Percentiles rank a stretch among this genome's conserved stretches.
Conservation (phyloP, 2,113 vertebrate species). For the human (Homo sapiens) region DNA sequence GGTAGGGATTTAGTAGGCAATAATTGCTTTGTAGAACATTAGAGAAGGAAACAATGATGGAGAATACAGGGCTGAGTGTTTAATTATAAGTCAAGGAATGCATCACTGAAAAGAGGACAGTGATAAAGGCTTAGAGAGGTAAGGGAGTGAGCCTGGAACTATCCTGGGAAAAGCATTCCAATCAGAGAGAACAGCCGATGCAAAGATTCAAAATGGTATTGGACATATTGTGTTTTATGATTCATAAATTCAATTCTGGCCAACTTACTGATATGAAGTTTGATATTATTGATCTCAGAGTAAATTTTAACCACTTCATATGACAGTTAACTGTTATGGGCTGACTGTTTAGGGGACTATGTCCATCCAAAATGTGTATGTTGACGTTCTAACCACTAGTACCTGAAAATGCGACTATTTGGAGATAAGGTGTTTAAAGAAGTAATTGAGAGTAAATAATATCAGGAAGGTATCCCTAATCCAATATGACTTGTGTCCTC, state of each 20-base stretch:
- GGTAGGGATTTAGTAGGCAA: neutral
- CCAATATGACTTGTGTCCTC: neutral
- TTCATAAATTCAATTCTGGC: neutral
- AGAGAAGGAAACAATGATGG: neutral
- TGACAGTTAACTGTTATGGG: neutral
- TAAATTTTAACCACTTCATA: neutral
- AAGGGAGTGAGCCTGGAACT: neutral
- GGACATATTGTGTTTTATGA: neutral
- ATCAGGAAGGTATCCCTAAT: neutral
- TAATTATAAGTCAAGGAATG: neutral
- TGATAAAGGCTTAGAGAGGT: neutral
- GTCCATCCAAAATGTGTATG: neutral
- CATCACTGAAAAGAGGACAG: neutral
- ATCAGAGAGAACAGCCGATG: neutral
- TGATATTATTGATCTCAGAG: neutral
- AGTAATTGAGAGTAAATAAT: neutral
- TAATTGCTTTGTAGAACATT: neutral
- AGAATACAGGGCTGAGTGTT: neutral
- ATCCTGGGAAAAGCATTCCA: neutral
- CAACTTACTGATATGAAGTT: neutral
- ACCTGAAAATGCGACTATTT: neutral
- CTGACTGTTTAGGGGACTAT: neutral
- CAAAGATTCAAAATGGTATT: neutral
- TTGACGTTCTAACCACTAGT: neutral
- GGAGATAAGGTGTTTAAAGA: neutral